A percentile compares a stretch with the other conserved stretches of the same genome.
Conservation (phyloP, 1,140 invertebrate genomes). For the Hyphantria cunea region DNA sequence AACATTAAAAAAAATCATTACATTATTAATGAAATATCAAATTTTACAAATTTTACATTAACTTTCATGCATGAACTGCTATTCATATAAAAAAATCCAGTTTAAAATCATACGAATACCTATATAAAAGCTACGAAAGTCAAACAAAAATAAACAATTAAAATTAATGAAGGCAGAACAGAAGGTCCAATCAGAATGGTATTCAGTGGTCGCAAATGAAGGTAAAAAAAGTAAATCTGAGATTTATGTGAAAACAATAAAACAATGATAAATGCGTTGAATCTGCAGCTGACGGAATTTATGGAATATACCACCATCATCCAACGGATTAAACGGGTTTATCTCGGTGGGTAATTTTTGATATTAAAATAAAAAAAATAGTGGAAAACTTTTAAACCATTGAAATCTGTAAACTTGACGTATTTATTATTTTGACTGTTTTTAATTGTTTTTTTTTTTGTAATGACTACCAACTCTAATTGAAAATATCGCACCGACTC, state of each 20-base stretch:
- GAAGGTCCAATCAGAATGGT: not conserved
- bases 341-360: not conserved
- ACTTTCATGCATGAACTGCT: too few relatives aligned
- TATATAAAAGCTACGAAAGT: not conserved
- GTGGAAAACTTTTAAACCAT: too few relatives aligned
- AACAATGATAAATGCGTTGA: slow-evolving; percentile 32
- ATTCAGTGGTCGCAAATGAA: slow-evolving; percentile 7
- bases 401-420: too few relatives aligned
- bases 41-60: too few relatives aligned
- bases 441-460: too few relatives aligned
- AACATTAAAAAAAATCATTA: too few relatives aligned
- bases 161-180: slow-evolving; percentile 17
- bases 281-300: slow-evolving; percentile 32
- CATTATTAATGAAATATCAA: too few relatives aligned
- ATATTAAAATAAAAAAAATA: not conserved
- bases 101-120: too few relatives aligned
- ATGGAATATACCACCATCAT: slow-evolving; percentile 27
- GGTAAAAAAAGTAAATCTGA: slow-evolving; percentile 10
- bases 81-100: too few relatives aligned
- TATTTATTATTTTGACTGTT: too few relatives aligned
- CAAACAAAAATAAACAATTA: slow-evolving; percentile 18
- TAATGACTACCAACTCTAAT: too few relatives aligned
- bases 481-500: too few relatives aligned
- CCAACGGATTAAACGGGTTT: slow-evolving; percentile 23
- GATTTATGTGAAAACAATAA: slow-evolving; percentile 35